These are phyloP conservation scores for Cyclophora albipunctata DNA, from an alignment of 2,888 invertebrate genomes.

Conservation along the genomic window DNA sequence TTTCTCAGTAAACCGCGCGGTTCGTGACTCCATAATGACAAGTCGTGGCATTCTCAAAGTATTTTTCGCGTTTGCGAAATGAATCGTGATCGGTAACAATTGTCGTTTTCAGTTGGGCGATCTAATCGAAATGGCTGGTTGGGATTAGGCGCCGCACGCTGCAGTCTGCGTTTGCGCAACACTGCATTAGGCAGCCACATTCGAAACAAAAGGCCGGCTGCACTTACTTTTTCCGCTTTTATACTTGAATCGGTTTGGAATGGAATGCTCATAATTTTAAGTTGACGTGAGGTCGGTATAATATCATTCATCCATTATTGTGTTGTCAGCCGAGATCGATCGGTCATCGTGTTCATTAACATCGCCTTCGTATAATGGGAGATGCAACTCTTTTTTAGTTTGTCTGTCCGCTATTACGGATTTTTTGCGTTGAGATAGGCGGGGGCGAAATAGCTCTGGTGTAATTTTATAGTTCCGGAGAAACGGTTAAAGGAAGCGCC, in stretches of 20 bases:
- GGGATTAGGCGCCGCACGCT: constrained; percentile 29
- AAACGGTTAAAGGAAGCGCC: constrained; percentile 49
- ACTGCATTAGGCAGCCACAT: constrained; percentile 15
- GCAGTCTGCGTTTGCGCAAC: constrained; percentile 37
- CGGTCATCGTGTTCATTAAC: constrained; percentile 48
- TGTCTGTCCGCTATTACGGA: constrained; percentile 32
- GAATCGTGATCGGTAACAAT: constrained; percentile 69
- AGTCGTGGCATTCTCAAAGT: constrained; percentile 70
- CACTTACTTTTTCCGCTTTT: background rate
- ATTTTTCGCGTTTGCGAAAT: constrained; percentile 72
- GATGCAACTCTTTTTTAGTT: constrained; percentile 36
- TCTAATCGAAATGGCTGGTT: constrained; percentile 56
- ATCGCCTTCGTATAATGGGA: constrained; percentile 21
- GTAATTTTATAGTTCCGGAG: constrained; percentile 66
- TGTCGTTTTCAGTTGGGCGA: constrained; percentile 45
- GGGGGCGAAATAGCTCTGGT: constrained; percentile 35
- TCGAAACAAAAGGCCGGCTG: constrained; percentile 10
- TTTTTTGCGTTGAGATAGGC: constrained; percentile 37
- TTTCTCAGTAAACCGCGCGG: constrained; percentile 35
- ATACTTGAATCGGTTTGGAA: constrained; percentile 1
- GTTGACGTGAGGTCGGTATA: constrained; percentile 2
- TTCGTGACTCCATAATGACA: constrained; percentile 71
- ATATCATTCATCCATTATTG: constrained; percentile 28
- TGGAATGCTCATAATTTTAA: constrained; percentile 3
- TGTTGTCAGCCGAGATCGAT: constrained; percentile 32